Conservation (phyloP, 2,888 invertebrate species). For the Dasypogon diadema region DNA sequence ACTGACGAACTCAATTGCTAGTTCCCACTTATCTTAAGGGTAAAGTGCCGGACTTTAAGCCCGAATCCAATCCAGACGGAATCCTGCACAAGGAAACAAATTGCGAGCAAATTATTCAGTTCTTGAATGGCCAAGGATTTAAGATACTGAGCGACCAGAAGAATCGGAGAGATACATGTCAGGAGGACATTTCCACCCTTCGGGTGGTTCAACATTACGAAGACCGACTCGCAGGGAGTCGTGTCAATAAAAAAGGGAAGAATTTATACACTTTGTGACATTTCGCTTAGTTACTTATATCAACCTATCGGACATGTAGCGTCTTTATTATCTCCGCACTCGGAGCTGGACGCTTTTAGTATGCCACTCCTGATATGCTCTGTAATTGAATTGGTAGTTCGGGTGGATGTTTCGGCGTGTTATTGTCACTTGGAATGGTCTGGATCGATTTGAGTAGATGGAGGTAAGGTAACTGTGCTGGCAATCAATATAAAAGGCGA, state of each 20-base stretch:
- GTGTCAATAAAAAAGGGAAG: conserved; percentile 60
- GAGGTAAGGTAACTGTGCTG: background rate
- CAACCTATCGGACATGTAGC: conserved; percentile 60
- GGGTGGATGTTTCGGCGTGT: conserved; percentile 39
- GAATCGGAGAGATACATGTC: conserved; percentile 24
- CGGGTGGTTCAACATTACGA: conserved; percentile 50
- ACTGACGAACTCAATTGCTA: conserved; percentile 38
- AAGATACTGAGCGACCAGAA: no score
- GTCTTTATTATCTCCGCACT: conserved; percentile 63
- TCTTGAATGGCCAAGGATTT: conserved; percentile 25
- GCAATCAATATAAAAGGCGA: background rate
- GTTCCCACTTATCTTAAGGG: conserved; percentile 44
- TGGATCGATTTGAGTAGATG: no score
- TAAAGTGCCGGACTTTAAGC: conserved; percentile 25
- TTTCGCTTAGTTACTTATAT: conserved; percentile 54
- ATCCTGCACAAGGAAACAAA: conserved; percentile 55
- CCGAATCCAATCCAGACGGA: conserved; percentile 28
- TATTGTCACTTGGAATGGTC: conserved; percentile 41
- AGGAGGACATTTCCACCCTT: conserved; percentile 51
- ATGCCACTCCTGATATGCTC: conserved; percentile 30
- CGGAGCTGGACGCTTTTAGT: conserved; percentile 50
- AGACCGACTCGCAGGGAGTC: conserved; percentile 42
- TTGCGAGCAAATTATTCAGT: conserved; percentile 59
- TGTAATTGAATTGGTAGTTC: conserved; percentile 45
- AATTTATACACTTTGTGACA: conserved; percentile 61